phyloP scores from a whole-genome alignment of 2,888 invertebrate species.

The Stratiomys singularior region DNA sequence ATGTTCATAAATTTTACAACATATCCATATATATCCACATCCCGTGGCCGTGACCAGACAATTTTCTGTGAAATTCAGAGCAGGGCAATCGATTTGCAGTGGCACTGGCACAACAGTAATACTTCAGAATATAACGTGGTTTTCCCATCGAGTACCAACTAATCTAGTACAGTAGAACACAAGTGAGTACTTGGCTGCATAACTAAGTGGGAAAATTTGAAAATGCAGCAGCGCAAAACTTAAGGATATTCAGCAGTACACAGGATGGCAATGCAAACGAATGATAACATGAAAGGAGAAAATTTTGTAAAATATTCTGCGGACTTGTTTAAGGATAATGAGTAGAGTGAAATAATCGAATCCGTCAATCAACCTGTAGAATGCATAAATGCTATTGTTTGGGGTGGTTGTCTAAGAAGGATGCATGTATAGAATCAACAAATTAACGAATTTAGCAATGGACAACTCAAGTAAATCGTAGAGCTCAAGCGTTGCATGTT shows the following conservation, averaged over 20 bases:
- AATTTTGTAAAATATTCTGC: background rate
- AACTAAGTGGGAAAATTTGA: too few species aligned
- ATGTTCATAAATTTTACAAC: background rate
- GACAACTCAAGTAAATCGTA: too few species aligned
- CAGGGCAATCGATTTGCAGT: conserved; percentile 24
- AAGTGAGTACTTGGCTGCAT: too few species aligned
- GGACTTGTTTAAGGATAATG: conserved; percentile 12
- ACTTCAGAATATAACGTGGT: background rate
- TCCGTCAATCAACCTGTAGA: conserved; percentile 18
- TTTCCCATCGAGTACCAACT: background rate
- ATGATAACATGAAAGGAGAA: background rate
- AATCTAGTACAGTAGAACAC: too few species aligned
- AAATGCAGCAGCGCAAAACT: too few species aligned
- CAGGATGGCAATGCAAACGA: background rate
- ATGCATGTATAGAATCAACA: too few species aligned
- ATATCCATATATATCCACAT: conserved; percentile 1
- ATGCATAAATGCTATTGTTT: background rate
- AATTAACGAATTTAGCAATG: too few species aligned
- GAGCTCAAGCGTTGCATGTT: too few species aligned
- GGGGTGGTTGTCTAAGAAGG: too few species aligned
- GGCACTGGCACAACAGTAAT: background rate
- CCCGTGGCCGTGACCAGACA: conserved; percentile 25
- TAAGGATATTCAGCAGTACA: background rate
- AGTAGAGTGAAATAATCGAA: background rate
- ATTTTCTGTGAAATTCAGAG: conserved; percentile 28